Evolutionary conservation across 2,113 vertebrate species (phyloP).

Genomic region (Channa argus): DNA sequence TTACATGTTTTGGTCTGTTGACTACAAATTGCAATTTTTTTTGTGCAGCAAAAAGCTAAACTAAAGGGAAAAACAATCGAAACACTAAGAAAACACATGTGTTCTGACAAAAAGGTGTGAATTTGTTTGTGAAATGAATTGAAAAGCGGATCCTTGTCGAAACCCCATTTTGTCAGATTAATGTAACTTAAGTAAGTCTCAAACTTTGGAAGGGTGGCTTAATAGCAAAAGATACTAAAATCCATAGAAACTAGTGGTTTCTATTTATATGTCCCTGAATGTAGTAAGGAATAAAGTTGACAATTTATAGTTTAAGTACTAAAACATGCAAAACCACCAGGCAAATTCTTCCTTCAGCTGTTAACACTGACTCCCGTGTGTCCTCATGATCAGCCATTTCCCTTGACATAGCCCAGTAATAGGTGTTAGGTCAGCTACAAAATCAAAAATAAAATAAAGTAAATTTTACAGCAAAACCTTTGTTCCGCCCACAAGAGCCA

Average conservation of each 20-base stretch:
- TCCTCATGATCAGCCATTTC: conserved; percentile 3
- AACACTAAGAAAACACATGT: background rate
- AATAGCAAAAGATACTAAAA: background rate
- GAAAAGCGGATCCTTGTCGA: background rate
- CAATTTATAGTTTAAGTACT: conserved; percentile 39
- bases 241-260: conserved; percentile 26
- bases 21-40: conserved; percentile 21
- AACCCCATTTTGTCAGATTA: too few species aligned
- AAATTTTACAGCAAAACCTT: conserved; percentile 51
- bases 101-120: conserved; percentile 6
- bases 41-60: background rate
- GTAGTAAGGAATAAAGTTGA: conserved; percentile 13
- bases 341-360: conserved; percentile 2
- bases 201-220: conserved; percentile 18
- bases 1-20: conserved; percentile 37
- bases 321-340: conserved; percentile 49
- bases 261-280: conserved; percentile 10
- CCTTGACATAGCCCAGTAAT: conserved; percentile 18
- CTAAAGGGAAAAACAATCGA: conserved; percentile 5
- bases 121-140: background rate
- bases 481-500: conserved; percentile 39
- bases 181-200: background rate
- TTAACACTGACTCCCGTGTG: background rate
- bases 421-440: conserved; percentile 30
- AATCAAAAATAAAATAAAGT: conserved; percentile 23